Evolutionary conservation across 2,113 vertebrate species (phyloP), one percentile per base, ranked within the genome.

Genomic region (Phylloscopus trochilus): DNA sequence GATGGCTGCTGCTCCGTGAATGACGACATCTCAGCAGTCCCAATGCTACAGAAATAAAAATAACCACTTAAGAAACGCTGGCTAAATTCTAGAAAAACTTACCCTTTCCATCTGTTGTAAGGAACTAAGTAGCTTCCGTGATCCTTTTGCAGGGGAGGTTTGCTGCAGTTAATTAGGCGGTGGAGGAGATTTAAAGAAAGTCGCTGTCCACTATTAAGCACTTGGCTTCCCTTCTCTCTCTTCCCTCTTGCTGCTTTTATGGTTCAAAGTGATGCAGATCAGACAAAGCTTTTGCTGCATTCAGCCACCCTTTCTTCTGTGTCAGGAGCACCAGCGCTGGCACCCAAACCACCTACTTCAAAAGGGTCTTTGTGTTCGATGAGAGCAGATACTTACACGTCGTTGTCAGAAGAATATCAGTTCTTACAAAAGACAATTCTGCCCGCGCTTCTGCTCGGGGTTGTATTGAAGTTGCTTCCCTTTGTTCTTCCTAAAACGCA

Each of bases 321-420:
- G 80, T 62, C 81, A 83, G 83, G 44, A 81, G 49, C 86, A 47
- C 33, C 30, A 59, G 73, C 33, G 2, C 14, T 82, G 91, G 86
- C 92, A 76, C 77, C 87, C 28, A 39, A 92, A 37, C 62, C 89
- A 85, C 51, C 93, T 28, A 53, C 80, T 95, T 90, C 95, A 88
- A 87, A 95, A 84, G 87, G 83, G 43, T 60, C 64, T 87, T 73
- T 93, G 83, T 84, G 23, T 75, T 31, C 64, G 89, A 22, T 66
- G 41, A 87, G 77, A 96, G 91, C 92, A 92, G 95, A 66, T 72
- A 87, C 77, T 94, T 75, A n/a, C 64, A 91, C 86, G 5, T 37
- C 2, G 0, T 33, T 81, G 59, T 46, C 58, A 84, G 66, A 82
- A 87, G 60, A 87, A 72, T 43, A 87, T 72, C 4, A n/a, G 6